Evolutionary conservation across 1,140 invertebrate genomes (phyloP).

Genomic region (Drosophila repleta): DNA sequence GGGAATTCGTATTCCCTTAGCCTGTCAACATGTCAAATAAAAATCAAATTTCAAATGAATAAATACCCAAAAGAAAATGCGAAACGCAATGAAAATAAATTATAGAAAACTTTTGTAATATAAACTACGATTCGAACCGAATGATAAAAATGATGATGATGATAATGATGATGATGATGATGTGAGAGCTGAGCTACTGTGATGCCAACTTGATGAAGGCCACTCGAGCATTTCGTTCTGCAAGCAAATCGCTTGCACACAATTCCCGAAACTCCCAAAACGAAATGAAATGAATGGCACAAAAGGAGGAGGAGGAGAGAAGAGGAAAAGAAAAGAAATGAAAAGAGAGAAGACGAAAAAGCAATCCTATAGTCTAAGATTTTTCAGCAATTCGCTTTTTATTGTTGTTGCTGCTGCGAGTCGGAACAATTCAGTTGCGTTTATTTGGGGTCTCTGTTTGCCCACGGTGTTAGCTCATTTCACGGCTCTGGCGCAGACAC

Average conservation of each 20-base stretch:
- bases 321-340: neutral
- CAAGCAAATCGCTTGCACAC: conserved; percentile 62
- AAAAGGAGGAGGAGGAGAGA: conserved; percentile 21
- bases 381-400: conserved; percentile 39
- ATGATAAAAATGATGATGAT: conserved; percentile 8
- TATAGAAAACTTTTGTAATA: conserved; percentile 80
- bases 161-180: conserved; percentile 18
- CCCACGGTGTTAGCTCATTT: conserved; percentile 66
- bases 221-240: conserved; percentile 57
- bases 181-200: neutral
- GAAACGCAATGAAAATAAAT: conserved; percentile 80
- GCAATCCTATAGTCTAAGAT: conserved; percentile 43
- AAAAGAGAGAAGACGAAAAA: conserved; percentile 9
- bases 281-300: conserved; percentile 54
- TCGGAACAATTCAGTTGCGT: conserved; percentile 55
- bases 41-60: conserved; percentile 81
- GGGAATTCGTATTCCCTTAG: conserved; percentile 35
- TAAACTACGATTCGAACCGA: conserved; percentile 59
- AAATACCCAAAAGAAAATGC: conserved; percentile 67
- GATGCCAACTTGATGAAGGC: conserved; percentile 36
- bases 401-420: neutral
- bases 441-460: conserved; percentile 73
- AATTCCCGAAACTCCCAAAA: conserved; percentile 70
- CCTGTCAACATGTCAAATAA: conserved; percentile 80
- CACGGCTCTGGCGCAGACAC: conserved; percentile 42